These are phyloP conservation scores for Molossus alvarezi DNA, from an alignment of 2,797 vertebrate genomes.

Conservation along the genomic window DNA sequence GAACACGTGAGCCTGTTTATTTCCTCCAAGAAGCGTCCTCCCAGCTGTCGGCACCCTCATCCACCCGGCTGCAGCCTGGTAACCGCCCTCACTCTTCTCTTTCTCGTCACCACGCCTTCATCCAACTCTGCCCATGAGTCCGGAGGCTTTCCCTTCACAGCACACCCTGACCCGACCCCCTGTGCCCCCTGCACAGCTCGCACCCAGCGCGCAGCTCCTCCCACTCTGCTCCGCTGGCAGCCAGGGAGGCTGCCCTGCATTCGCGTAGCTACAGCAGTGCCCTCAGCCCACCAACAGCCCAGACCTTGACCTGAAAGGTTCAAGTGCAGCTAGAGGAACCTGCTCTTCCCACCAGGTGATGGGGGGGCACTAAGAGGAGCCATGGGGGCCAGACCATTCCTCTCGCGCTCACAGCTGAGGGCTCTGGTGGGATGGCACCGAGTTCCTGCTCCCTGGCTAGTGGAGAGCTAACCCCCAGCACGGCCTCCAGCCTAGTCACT, in stretches of 20 bases:
- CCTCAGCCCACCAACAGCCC: background rate
- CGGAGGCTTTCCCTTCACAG: background rate
- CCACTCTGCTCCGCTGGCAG: accelerated
- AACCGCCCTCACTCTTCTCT: background rate
- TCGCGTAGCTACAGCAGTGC: no score
- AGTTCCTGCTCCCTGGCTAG: background rate
- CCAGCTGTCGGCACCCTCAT: background rate
- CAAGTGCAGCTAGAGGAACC: background rate
- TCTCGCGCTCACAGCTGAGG: accelerated
- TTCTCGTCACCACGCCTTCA: background rate
- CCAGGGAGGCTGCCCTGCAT: accelerated
- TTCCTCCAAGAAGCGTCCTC: background rate
- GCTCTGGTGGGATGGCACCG: background rate
- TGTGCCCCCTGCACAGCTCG: background rate
- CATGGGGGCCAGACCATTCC: background rate
- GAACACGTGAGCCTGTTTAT: accelerated
- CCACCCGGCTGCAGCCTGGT: no score
- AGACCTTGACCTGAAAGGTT: no score
- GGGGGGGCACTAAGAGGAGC: no score
- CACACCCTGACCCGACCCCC: background rate
- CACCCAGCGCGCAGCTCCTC: no score
- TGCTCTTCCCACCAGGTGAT: background rate
- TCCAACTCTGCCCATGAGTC: background rate
- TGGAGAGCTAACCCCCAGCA: background rate
- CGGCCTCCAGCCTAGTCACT: background rate